These are phyloP conservation scores for Peromyscus maniculatus DNA, from an alignment of 2,113 vertebrate genomes.

Conservation along the genomic window DNA sequence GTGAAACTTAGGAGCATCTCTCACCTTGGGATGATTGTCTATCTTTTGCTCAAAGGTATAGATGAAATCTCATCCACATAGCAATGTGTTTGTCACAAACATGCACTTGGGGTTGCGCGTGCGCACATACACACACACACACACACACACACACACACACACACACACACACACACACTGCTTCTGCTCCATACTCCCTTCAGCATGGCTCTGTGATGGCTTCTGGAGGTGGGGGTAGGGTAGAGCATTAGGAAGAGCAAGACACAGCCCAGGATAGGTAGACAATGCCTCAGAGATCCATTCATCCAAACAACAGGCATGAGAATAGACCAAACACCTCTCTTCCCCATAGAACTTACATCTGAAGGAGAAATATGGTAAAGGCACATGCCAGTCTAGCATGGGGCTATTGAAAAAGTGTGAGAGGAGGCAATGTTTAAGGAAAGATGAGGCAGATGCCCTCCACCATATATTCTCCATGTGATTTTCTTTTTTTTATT, in stretches of 20 bases:
- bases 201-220: neutral
- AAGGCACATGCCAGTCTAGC: too few relatives aligned
- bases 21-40: neutral
- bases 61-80: neutral
- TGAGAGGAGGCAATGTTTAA: neutral
- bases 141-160: neutral
- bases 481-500: too few relatives aligned
- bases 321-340: neutral
- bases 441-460: neutral
- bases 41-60: neutral
- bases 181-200: neutral
- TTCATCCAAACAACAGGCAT: neutral
- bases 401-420: neutral
- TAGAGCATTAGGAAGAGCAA: neutral
- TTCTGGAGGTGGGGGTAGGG: neutral
- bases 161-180: neutral
- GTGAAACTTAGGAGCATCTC: fast-evolving
- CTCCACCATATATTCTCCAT: too few relatives aligned
- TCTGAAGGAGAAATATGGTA: neutral
- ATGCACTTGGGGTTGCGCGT: too few relatives aligned
- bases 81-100: neutral
- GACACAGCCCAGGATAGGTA: neutral
- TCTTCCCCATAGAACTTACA: neutral
- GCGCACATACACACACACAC: neutral
- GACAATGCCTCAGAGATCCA: neutral